phyloP scores from a whole-genome alignment of 1,140 invertebrate genomes.

The Drosophila rhopaloa region DNA sequence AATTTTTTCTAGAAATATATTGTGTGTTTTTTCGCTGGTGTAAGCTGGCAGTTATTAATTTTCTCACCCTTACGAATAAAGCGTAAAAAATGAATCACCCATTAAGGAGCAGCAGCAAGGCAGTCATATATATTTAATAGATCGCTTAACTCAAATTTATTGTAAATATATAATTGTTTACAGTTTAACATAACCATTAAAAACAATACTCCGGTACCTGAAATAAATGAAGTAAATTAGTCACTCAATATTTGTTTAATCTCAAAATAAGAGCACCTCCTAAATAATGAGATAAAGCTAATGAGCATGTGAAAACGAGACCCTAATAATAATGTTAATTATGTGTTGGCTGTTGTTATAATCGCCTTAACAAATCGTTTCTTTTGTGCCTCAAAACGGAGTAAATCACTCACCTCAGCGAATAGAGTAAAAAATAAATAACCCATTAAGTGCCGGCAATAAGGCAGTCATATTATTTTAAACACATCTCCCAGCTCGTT shows the following conservation, averaged over 20 bases:
- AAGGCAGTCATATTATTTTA: conserved; percentile 2
- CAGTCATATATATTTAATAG: background rate
- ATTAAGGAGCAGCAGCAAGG: background rate
- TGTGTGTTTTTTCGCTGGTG: no score
- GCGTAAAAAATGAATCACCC: conserved; percentile 4
- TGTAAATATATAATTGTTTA: background rate
- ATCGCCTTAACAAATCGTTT: conserved; percentile 22
- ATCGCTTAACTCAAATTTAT: background rate
- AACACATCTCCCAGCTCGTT: conserved; percentile 14
- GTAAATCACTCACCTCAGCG: background rate
- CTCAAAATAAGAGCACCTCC: background rate
- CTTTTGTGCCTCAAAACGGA: conserved; percentile 2
- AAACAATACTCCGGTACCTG: background rate
- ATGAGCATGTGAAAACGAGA: background rate
- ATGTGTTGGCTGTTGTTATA: conserved; percentile 17
- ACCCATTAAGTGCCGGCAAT: conserved; percentile 20
- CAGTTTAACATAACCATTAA: background rate
- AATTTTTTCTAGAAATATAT: no score
- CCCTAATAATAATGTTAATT: conserved; percentile 4
- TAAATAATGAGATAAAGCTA: conserved; percentile 3
- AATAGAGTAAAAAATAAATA: conserved; percentile 3
- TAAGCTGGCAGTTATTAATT: background rate
- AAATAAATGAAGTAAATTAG: background rate
- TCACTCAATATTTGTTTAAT: background rate
- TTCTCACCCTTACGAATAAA: background rate